phyloP scores from a whole-genome alignment of 2,888 invertebrate genomes.

The Ectemnius lituratus region DNA sequence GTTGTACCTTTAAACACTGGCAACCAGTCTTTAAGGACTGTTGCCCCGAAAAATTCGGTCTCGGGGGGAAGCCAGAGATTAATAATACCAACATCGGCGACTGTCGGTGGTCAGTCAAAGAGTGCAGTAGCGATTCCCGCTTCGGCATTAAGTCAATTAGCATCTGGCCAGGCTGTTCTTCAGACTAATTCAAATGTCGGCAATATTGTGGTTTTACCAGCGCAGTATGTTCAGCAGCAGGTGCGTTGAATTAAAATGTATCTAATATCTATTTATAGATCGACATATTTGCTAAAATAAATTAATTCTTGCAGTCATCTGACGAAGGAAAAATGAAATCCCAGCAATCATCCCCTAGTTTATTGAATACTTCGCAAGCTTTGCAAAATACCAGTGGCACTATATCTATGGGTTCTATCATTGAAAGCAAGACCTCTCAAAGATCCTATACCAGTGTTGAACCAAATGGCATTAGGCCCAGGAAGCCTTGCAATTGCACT shows the following conservation, averaged over 20 bases:
- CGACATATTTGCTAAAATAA: too few relatives aligned
- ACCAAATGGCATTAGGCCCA: slow-evolving; percentile 82
- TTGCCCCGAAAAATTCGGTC: slow-evolving; percentile 76
- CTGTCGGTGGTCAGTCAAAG: slow-evolving; percentile 68
- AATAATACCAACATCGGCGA: slow-evolving; percentile 75
- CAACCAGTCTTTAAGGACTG: slow-evolving; percentile 72
- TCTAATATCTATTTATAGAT: slow-evolving; percentile 5
- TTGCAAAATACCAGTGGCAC: slow-evolving; percentile 67
- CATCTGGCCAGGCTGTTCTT: slow-evolving; percentile 75
- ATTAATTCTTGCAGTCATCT: slow-evolving; percentile 46
- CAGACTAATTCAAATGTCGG: slow-evolving; percentile 75
- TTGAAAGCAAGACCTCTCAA: slow-evolving; percentile 68
- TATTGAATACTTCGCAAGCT: slow-evolving; percentile 67
- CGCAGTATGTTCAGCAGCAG: slow-evolving; percentile 80
- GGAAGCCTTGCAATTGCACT: slow-evolving; percentile 99
- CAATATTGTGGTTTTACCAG: slow-evolving; percentile 81
- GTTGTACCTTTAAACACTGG: slow-evolving; percentile 73
- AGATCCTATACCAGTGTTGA: slow-evolving; percentile 72
- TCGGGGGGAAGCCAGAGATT: slow-evolving; percentile 74
- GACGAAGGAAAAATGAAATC: slow-evolving; percentile 71
- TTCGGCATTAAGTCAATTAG: slow-evolving; percentile 76
- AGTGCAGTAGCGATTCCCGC: slow-evolving; percentile 75
- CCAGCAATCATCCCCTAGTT: slow-evolving; percentile 67
- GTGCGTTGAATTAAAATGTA: slow-evolving; percentile 20
- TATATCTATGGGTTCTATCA: slow-evolving; percentile 61